Evolutionary conservation across 1,140 invertebrate genomes (phyloP).

Genomic region (Hestina assimilis): DNA sequence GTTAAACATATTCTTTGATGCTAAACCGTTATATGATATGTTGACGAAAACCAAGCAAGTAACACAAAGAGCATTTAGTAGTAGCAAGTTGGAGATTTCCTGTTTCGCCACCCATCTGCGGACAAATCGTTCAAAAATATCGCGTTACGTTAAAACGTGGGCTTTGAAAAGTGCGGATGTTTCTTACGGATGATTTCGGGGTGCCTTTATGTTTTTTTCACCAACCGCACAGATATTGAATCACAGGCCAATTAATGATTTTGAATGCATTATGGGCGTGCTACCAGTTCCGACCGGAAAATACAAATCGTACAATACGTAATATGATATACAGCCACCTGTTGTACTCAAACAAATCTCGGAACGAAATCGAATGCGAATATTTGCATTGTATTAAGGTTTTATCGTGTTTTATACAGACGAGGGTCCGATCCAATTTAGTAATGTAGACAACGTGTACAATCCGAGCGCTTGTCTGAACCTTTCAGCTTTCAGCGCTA

Average conservation of each 20-base stretch:
- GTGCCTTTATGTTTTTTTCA: constrained; percentile 55
- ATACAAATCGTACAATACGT: constrained; percentile 45
- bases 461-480: constrained; percentile 26
- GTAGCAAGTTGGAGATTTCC: constrained; percentile 68
- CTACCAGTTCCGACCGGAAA: constrained; percentile 72
- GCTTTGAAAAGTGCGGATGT: constrained; percentile 53
- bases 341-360: constrained; percentile 36
- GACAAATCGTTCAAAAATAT: constrained; percentile 71
- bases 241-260: constrained; percentile 69
- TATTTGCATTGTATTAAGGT: constrained; percentile 20
- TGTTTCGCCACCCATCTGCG: constrained; percentile 66
- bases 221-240: constrained; percentile 62
- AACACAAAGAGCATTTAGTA: constrained; percentile 40
- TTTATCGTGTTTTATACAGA: constrained; percentile 8
- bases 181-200: constrained; percentile 55
- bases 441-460: constrained; percentile 19
- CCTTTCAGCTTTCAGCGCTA: constrained; percentile 52
- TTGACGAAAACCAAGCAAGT: constrained; percentile 39
- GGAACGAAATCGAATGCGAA: constrained; percentile 13
- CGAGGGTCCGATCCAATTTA: constrained; percentile 18
- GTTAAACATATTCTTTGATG: not conserved
- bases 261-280: constrained; percentile 60
- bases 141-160: constrained; percentile 51
- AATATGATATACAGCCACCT: constrained; percentile 67
- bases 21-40: constrained; percentile 31